phyloP scores from a whole-genome alignment of 2,888 invertebrate species.

The Tanaodytes sp. region DNA sequence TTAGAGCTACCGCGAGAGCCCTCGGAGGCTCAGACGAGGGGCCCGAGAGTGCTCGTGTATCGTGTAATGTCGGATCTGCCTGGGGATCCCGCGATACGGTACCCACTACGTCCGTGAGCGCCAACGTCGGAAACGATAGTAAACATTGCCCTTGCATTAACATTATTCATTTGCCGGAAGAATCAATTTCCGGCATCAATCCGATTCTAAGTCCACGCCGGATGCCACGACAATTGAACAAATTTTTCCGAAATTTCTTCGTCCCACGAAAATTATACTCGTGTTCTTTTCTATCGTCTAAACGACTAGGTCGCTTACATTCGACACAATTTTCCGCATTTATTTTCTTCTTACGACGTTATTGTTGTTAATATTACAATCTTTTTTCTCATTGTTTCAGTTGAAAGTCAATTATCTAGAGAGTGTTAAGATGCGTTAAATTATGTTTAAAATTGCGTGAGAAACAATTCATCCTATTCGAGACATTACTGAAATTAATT shows the following conservation, averaged over 20 bases:
- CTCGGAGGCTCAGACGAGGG: constrained; percentile 17
- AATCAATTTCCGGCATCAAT: constrained; percentile 45
- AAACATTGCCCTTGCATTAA: constrained; percentile 51
- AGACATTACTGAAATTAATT: too few species aligned
- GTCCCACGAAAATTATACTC: too few species aligned
- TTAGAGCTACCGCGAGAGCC: constrained; percentile 59
- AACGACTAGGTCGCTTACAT: too few species aligned
- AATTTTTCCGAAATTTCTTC: constrained; percentile 24
- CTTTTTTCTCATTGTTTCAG: too few species aligned
- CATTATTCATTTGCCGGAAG: constrained; percentile 54
- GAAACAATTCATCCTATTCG: too few species aligned
- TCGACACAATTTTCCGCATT: too few species aligned
- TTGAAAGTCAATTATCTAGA: too few species aligned
- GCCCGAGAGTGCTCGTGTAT: constrained; percentile 19
- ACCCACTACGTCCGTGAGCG: constrained; percentile 45
- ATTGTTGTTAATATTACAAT: too few species aligned
- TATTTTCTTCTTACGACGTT: too few species aligned
- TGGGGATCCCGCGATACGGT: constrained; percentile 55
- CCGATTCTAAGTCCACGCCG: constrained; percentile 34
- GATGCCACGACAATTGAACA: constrained; percentile 23
- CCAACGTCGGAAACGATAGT: constrained; percentile 51
- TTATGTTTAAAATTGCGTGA: too few species aligned
- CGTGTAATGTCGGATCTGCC: constrained; percentile 53
- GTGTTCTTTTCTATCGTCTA: too few species aligned
- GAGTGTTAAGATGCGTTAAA: too few species aligned